Conservation (phyloP, 2,113 vertebrate species). For the Girardinichthys multiradiatus region DNA sequence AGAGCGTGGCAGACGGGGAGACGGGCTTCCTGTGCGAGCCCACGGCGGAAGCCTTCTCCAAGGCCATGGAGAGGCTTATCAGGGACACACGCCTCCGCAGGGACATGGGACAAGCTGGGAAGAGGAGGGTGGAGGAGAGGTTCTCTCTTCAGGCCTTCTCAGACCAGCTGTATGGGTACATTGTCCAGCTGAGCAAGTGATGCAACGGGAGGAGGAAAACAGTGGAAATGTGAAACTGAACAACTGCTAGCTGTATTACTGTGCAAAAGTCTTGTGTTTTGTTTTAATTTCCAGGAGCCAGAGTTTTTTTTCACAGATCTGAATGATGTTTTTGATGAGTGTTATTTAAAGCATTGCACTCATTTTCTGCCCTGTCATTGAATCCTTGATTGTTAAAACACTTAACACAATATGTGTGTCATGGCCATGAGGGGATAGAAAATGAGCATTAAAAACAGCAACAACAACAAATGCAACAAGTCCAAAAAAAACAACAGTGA, state of each 20-base stretch:
- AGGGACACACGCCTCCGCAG: slow-evolving; percentile 84
- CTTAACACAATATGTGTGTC: neutral
- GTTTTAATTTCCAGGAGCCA: neutral
- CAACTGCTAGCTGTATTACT: neutral
- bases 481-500: neutral
- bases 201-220: slow-evolving; percentile 20
- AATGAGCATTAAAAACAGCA: neutral
- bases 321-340: too few relatives aligned
- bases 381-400: too few relatives aligned
- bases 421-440: neutral
- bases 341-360: too few relatives aligned
- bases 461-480: too few relatives aligned
- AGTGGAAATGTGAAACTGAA: slow-evolving; percentile 15
- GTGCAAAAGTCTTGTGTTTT: neutral
- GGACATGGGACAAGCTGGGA: slow-evolving; percentile 90
- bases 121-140: slow-evolving; percentile 85
- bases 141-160: slow-evolving; percentile 93
- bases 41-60: slow-evolving; percentile 83
- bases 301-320: too few relatives aligned
- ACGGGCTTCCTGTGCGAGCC: slow-evolving; percentile 93
- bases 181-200: slow-evolving; percentile 84
- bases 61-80: slow-evolving; percentile 90
- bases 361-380: neutral
- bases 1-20: slow-evolving; percentile 86
- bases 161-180: slow-evolving; percentile 86